Percentiles rank a stretch among this genome's conserved stretches.
Conservation (phyloP, 53 echinoderm and acorn worm species). For the Echinometra lucunter region DNA sequence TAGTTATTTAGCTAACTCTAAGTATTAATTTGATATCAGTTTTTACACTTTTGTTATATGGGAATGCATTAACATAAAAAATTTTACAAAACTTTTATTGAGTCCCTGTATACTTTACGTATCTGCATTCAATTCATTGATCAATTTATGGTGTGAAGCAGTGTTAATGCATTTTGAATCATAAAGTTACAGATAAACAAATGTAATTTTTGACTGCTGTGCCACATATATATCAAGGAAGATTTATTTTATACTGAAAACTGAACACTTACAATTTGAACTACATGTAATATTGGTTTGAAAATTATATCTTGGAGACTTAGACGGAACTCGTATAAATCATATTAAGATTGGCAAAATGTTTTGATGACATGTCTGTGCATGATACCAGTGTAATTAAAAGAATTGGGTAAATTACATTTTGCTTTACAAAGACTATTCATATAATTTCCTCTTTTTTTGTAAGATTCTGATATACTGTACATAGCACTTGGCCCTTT, state of each 20-base stretch:
- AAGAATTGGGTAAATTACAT: background rate
- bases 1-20: background rate
- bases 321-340: too few species aligned
- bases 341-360: background rate
- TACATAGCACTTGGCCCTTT: background rate
- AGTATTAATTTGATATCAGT: conserved; percentile 32
- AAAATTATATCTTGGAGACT: too few species aligned
- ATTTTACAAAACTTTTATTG: background rate
- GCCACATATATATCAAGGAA: background rate
- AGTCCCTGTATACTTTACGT: background rate
- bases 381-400: background rate
- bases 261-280: too few species aligned
- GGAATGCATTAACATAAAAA: background rate
- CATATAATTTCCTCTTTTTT: too few species aligned
- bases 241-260: background rate
- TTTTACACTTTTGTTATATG: conserved; percentile 33
- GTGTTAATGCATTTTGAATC: background rate
- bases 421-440: too few species aligned
- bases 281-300: too few species aligned
- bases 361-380: background rate
- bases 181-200: background rate
- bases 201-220: background rate
- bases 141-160: background rate
- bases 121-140: background rate
- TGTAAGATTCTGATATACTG: too few species aligned